A percentile compares a stretch with the other conserved stretches of the same genome.
These are phyloP conservation scores for Myotis planiceps DNA, from an alignment of 2,797 vertebrate species.

Conservation along the genomic window DNA sequence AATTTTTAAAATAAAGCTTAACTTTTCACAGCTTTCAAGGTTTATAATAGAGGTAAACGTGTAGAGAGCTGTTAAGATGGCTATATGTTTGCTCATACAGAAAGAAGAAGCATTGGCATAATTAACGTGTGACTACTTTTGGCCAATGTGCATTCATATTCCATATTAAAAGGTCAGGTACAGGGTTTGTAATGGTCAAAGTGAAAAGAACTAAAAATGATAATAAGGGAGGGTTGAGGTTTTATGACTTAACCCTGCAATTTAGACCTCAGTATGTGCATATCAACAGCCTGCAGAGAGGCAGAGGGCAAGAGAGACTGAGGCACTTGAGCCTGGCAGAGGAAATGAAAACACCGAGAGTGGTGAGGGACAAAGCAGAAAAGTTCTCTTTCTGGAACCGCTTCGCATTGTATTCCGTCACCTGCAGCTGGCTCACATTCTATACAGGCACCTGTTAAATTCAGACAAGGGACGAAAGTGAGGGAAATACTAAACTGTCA, in stretches of 20 bases:
- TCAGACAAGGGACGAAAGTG: not conserved
- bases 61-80: not conserved
- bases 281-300: not conserved
- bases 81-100: not conserved
- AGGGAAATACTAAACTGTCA: not conserved
- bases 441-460: not conserved
- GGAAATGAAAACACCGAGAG: not conserved
- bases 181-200: not conserved
- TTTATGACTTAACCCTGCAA: not conserved
- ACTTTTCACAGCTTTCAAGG: not conserved
- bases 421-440: not conserved
- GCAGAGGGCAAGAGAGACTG: not conserved
- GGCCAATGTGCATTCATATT: not conserved
- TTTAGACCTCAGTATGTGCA: not conserved
- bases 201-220: not conserved
- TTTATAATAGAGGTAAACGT: not conserved
- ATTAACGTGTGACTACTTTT: not conserved
- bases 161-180: not conserved
- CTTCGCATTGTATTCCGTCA: not conserved
- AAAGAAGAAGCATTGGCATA: not conserved
- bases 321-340: not conserved
- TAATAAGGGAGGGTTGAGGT: not conserved
- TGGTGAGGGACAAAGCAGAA: not conserved
- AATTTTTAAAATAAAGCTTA: not conserved
- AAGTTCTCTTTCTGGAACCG: not conserved